phyloP scores from a whole-genome alignment of 53 echinoderm and acorn worm species.

The Luidia sarsii region DNA sequence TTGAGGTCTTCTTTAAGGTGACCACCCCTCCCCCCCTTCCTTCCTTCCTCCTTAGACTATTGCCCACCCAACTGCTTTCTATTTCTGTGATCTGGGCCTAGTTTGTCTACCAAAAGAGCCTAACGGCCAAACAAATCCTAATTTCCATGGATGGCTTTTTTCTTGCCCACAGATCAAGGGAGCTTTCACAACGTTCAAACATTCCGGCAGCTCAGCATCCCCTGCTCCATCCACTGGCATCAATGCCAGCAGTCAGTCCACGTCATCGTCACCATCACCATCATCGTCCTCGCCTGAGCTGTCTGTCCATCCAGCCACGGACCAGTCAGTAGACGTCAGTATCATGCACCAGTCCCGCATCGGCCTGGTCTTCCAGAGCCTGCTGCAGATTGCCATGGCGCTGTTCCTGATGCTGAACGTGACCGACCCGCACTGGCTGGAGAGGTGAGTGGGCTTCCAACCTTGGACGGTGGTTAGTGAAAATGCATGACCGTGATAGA shows the following conservation, averaged over 20 bases:
- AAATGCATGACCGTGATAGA: too few relatives aligned
- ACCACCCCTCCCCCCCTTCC: neutral
- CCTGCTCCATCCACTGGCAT: neutral
- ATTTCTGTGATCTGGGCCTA: too few relatives aligned
- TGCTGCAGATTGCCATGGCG: conserved; percentile 81
- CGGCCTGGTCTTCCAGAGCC: conserved; percentile 86
- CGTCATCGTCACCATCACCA: conserved; percentile 62
- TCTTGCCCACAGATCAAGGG: conserved; percentile 42
- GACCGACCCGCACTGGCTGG: conserved; percentile 83
- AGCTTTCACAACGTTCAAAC: conserved; percentile 25
- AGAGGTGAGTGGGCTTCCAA: conserved; percentile 61
- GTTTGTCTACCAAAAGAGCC: too few relatives aligned
- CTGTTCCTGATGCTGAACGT: conserved; percentile 95
- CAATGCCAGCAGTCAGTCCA: neutral
- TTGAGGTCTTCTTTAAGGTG: conserved; percentile 97
- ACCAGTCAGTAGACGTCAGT: conserved; percentile 33
- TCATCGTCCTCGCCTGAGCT: neutral
- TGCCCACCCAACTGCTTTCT: too few relatives aligned
- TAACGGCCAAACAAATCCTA: too few relatives aligned
- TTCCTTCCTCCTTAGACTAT: too few relatives aligned
- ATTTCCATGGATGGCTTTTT: too few relatives aligned
- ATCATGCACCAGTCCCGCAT: conserved; percentile 83
- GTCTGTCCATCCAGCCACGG: neutral
- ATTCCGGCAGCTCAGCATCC: neutral
- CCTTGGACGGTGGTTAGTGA: neutral